Base-by-base conservation (phyloP, 2,113 vertebrate genomes). In the Neogobius melanostomus region DNA sequence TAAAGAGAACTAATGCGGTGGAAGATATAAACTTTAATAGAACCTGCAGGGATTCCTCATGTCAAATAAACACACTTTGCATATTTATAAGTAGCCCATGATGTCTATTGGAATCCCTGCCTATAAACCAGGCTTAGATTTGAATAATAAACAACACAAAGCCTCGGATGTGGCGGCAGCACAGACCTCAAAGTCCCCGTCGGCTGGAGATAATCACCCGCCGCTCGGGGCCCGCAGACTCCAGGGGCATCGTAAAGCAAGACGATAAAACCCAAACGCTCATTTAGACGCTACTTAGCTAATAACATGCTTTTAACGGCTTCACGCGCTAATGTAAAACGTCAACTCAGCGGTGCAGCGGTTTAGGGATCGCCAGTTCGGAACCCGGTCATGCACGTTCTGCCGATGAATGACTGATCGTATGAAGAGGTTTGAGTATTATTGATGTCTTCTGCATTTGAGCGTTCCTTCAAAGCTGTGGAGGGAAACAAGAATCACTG, bases 241-340 rank as follows among this genome's bases (percentile, higher is more conserved):
- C 42, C 36, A 61, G 59, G 59, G 59, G 59, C 59, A n/a, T 42
- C 59, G 15, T 61, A 61, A 61, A 61, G 42, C 42, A 61, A n/a
- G 12, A 14, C 12, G 8, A 45, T 45, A 61, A 61, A 44, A 61
- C 14, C 4, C n/a, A 61, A 61, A 61, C 59, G 36, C 59, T 61
- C 59, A 61, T 61, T 61, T 42, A 44, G 59, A 42, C 14, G 6
- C 42, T n/a, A 9, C 44, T 45, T 61, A 61, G 44, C 42, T 15
- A 45, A 61, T 45, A 43, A 61, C 42, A n/a, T 1, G 36, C 36
- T 6, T 61, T 45, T 45, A 61, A 61, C 11, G 15, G 57, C 14
- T n/a, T 9, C 11, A 21, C 53, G 17, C 16, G 5, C 53, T 2
- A 21, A 8, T 15, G 49, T 50, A 6, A 1, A 5, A 50, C 1